These are phyloP conservation scores for Euura lappo DNA, from an alignment of 1,140 invertebrate species.

Conservation along the genomic window DNA sequence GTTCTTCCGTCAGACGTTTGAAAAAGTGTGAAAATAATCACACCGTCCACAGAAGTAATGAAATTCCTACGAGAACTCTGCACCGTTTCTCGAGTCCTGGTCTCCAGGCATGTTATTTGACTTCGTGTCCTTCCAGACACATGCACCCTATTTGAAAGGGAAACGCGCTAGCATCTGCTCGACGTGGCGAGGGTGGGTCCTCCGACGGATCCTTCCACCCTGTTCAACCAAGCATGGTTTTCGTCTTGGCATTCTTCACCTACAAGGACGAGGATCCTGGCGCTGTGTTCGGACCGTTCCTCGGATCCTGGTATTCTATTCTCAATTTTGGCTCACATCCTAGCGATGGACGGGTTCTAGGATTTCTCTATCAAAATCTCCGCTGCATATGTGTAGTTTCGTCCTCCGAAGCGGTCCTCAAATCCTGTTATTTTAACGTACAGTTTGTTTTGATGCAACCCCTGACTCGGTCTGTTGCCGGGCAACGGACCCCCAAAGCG, in stretches of 20 bases:
- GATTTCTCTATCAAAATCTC: not conserved
- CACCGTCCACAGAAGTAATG: not conserved
- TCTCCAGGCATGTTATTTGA: not conserved
- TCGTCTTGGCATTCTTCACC: not conserved
- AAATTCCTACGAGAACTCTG: not conserved
- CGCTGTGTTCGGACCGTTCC: not conserved
- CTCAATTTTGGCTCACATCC: not conserved
- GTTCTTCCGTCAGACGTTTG: not conserved
- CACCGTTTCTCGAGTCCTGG: not conserved
- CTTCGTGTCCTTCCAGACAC: not conserved
- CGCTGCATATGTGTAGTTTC: not conserved
- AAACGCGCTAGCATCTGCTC: not conserved
- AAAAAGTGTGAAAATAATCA: no score
- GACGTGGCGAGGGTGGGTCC: not conserved
- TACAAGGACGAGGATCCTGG: not conserved
- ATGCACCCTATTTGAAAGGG: not conserved
- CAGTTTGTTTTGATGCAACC: constrained; percentile 4
- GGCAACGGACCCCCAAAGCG: not conserved
- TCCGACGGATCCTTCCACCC: not conserved
- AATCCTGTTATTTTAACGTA: constrained; percentile 1
- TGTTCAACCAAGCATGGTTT: not conserved
- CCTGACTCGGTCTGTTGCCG: not conserved
- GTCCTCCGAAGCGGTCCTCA: not conserved
- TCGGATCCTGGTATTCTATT: not conserved
- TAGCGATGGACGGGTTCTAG: not conserved